phyloP scores from a whole-genome alignment of 2,888 invertebrate genomes.

The Shargacucullia verbasci region DNA sequence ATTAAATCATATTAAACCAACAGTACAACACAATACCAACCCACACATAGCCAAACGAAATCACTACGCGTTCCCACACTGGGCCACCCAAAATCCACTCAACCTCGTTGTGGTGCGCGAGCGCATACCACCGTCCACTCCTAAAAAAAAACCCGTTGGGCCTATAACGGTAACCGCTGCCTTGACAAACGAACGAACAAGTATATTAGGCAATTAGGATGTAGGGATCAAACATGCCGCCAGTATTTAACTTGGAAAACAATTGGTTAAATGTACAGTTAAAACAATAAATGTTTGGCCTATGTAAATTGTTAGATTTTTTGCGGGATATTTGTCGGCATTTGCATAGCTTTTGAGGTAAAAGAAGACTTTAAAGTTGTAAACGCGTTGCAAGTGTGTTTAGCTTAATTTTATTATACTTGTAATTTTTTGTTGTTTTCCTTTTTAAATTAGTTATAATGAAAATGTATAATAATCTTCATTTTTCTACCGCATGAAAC shows the following conservation, averaged over 20 bases:
- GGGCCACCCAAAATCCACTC: conserved; percentile 58
- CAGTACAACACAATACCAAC: conserved; percentile 18
- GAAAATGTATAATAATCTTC: too few species aligned
- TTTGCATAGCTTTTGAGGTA: conserved; percentile 22
- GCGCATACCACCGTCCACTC: conserved; percentile 55
- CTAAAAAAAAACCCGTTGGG: conserved; percentile 75
- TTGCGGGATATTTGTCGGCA: conserved; percentile 5
- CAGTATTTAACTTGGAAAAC: conserved; percentile 49
- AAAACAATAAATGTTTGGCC: conserved; percentile 34
- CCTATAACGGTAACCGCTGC: conserved; percentile 73
- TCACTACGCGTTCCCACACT: conserved; percentile 30
- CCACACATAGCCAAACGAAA: conserved; percentile 1
- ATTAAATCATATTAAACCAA: too few species aligned
- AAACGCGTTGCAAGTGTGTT: background rate
- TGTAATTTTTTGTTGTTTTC: background rate
- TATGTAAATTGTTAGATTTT: conserved; percentile 34
- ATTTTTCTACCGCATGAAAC: too few species aligned
- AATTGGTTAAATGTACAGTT: conserved; percentile 52
- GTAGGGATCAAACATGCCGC: conserved; percentile 70
- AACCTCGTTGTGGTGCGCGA: conserved; percentile 37
- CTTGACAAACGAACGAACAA: conserved; percentile 71
- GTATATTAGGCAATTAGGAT: conserved; percentile 82
- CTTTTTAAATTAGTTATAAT: background rate
- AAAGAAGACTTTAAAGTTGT: too few species aligned
- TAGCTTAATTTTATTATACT: background rate